Base-by-base conservation (phyloP, 1,140 invertebrate species). In the Panulirus ornatus region DNA sequence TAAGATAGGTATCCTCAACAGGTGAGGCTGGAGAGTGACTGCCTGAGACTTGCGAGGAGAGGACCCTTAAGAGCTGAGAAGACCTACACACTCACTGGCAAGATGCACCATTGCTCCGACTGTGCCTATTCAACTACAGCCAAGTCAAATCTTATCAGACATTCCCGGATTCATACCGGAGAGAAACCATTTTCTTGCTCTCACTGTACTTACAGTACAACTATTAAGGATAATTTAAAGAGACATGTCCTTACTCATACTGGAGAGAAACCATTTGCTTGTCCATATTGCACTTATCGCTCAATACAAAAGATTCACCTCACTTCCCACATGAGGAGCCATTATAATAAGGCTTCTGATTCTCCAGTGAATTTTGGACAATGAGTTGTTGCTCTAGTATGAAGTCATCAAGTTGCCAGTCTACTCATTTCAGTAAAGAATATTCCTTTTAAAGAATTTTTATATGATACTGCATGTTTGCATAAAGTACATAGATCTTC, bases 251-350 rank as follows among this genome's bases (percentile, higher is more conserved):
- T 88, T 19, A 88, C 85, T 3, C 85, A 88, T 54, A 88, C 85
- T 27, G 85, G 85, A 34, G 85, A 88, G 76, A 88, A 81, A 34
- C 85, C 85, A 22, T 88, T 81, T 70, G 85, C 85, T 30, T 88
- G 85, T 81, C 75, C 85, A 16, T 88, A 70, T 34, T 88, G 85
- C 6, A 22, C 75, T 1, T 88, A 88, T 66, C 85, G 85, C 14
- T 63, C 85, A 27, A 88, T 88, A 34, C 85, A 88, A 75, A 88
- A 88, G 38, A 63, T 88, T 22, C 85, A 88, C 85, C 75, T 88
- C 22, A 70, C 85, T 34, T 66, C 85, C 6, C 85, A 88, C 63
- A 19, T 88, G 38, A 36, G 40, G 58, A 88, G 36, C 5, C 85
- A 88, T 70, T 79, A 66, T 38, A 88, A 34, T 19, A 42, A 66